Conservation (phyloP, 2,797 vertebrate genomes). For the Lerista edwardsae region DNA sequence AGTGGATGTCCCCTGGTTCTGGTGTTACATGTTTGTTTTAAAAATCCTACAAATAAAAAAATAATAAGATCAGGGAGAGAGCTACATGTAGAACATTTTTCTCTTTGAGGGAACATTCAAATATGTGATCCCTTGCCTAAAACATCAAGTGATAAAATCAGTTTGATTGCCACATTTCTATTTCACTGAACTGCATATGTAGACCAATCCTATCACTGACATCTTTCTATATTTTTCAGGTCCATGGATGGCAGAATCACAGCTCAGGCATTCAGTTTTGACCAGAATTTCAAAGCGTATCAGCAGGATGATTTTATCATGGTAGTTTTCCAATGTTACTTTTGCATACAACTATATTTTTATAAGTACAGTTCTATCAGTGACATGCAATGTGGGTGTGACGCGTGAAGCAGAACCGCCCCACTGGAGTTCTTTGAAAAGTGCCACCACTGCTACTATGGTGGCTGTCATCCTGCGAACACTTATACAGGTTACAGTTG, state of each 20-base stretch:
- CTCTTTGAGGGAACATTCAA: neutral
- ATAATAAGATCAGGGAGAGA: too few species aligned
- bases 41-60: too few species aligned
- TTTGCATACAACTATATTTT: neutral
- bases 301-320: constrained; percentile 81
- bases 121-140: too few species aligned
- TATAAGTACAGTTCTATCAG: too few species aligned
- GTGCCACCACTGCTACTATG: too few species aligned
- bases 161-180: neutral
- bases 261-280: constrained; percentile 86
- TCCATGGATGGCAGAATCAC: constrained; percentile 88
- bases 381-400: too few species aligned
- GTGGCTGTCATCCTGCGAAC: too few species aligned
- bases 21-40: too few species aligned
- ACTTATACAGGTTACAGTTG: too few species aligned
- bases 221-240: constrained; percentile 73
- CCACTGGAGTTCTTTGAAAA: too few species aligned
- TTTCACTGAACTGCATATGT: neutral
- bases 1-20: too few species aligned
- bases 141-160: neutral
- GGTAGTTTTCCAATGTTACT: constrained; percentile 71
- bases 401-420: too few species aligned
- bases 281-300: constrained; percentile 83
- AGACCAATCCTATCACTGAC: neutral
- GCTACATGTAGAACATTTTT: neutral